phyloP scores from a whole-genome alignment of 2,113 vertebrate genomes.

The Acanthisitta chloris region DNA sequence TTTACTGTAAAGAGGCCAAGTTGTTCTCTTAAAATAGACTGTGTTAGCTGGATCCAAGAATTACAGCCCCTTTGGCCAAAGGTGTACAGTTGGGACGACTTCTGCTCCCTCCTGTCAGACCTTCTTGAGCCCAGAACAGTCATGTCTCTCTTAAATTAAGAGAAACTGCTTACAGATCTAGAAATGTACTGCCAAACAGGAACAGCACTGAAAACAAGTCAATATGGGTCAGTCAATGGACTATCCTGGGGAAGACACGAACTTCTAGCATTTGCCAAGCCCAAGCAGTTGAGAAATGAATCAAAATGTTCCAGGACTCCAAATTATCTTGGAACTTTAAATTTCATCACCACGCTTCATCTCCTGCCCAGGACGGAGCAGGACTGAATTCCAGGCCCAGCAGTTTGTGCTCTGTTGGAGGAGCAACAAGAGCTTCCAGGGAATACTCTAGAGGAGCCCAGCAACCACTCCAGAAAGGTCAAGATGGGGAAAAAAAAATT shows the following conservation, averaged over 20 bases:
- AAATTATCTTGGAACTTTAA: constrained; percentile 25
- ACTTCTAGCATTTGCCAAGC: constrained; percentile 13
- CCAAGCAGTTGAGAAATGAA: constrained; percentile 14
- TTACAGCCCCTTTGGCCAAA: constrained; percentile 66
- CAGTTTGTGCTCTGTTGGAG: not conserved
- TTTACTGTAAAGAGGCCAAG: constrained; percentile 60
- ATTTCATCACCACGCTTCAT: not conserved
- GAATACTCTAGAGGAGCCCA: not conserved
- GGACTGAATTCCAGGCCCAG: not conserved
- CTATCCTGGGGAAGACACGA: not conserved
- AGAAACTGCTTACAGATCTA: constrained; percentile 51
- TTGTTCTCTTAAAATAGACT: constrained; percentile 52
- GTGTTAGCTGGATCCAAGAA: constrained; percentile 58
- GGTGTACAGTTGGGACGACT: constrained; percentile 52
- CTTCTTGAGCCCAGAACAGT: constrained; percentile 41
- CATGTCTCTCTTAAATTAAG: constrained; percentile 48
- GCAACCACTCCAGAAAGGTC: not conserved
- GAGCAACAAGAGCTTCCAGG: not conserved
- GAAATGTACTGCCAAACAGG: constrained; percentile 44
- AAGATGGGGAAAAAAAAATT: not conserved
- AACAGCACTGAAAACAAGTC: constrained; percentile 27
- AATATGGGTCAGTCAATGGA: constrained; percentile 18
- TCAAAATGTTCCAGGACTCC: constrained; percentile 8
- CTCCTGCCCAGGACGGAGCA: not conserved
- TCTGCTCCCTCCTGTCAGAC: constrained; percentile 59